Percentiles rank a stretch among this genome's conserved stretches.
Conservation (phyloP, 2,888 invertebrate genomes). For the Anthophora plumipes region DNA sequence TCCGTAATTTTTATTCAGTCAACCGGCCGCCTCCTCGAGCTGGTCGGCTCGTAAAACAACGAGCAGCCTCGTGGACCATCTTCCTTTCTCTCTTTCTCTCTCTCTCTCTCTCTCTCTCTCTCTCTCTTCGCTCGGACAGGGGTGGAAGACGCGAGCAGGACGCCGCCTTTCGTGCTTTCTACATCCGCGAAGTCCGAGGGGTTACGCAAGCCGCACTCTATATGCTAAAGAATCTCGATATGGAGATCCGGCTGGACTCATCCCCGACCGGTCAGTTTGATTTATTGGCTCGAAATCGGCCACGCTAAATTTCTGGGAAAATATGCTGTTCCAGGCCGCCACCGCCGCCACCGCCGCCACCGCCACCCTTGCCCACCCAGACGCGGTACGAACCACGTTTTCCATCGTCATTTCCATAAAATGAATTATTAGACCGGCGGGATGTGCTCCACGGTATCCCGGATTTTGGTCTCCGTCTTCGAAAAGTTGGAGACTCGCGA, state of each 20-base stretch:
- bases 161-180: constrained; percentile 46
- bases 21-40: constrained; percentile 67
- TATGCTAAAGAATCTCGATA: constrained; percentile 81
- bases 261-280: constrained; percentile 82
- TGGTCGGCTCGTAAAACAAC: constrained; percentile 67
- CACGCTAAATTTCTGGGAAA: constrained; percentile 83
- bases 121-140: neutral
- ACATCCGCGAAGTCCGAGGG: constrained; percentile 67
- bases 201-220: constrained; percentile 79
- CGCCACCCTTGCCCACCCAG: constrained; percentile 3
- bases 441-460: too few species aligned
- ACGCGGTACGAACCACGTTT: constrained; percentile 33
- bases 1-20: constrained; percentile 84
- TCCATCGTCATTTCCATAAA: constrained; percentile 77
- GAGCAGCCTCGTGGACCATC: constrained; percentile 52
- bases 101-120: neutral
- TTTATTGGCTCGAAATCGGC: constrained; percentile 82
- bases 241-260: constrained; percentile 72
- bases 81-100: neutral
- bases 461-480: constrained; percentile 9
- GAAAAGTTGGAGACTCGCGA: neutral
- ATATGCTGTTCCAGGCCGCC: constrained; percentile 77
- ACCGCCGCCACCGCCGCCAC: constrained; percentile 9
- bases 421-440: constrained; percentile 78
- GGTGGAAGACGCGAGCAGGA: constrained; percentile 37